Percentiles rank a stretch among this genome's conserved stretches.
These are phyloP conservation scores for Triops longicaudatus DNA, from an alignment of 1,140 invertebrate species.

Conservation along the genomic window DNA sequence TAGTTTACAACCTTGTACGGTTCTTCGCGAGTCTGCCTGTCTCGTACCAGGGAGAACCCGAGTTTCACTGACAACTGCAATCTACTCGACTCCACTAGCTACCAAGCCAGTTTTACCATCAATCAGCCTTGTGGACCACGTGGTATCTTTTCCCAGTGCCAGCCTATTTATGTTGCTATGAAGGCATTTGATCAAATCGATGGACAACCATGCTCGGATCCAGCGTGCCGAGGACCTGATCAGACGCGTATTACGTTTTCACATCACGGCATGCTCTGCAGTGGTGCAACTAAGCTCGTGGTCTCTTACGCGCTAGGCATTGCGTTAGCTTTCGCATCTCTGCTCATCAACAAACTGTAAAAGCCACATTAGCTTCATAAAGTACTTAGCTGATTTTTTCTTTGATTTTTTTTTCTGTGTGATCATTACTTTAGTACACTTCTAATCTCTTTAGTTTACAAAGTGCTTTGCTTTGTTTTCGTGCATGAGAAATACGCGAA, in stretches of 20 bases:
- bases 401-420: not conserved
- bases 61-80: slow-evolving; percentile 23
- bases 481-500: no score
- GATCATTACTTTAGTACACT: not conserved
- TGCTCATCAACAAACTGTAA: not conserved
- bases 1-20: slow-evolving; percentile 23
- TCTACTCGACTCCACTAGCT: not conserved
- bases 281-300: not conserved
- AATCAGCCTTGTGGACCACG: slow-evolving; percentile 23
- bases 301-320: not conserved
- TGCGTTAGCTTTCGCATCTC: not conserved
- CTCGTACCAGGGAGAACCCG: slow-evolving; percentile 16
- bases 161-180: slow-evolving; percentile 22
- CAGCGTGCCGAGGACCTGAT: not conserved
- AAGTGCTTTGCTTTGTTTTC: no score
- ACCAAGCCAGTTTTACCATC: slow-evolving; percentile 22
- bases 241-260: not conserved
- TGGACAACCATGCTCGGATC: not conserved
- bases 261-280: not conserved
- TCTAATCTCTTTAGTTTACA: no score
- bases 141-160: not conserved
- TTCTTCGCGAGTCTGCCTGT: slow-evolving; percentile 17
- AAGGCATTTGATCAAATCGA: not conserved
- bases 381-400: not conserved
- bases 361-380: not conserved